A percentile compares a stretch with the other conserved stretches of the same genome.
phyloP scores from a whole-genome alignment of 2,888 invertebrate genomes.

The Coronaproctus castanopsis region DNA sequence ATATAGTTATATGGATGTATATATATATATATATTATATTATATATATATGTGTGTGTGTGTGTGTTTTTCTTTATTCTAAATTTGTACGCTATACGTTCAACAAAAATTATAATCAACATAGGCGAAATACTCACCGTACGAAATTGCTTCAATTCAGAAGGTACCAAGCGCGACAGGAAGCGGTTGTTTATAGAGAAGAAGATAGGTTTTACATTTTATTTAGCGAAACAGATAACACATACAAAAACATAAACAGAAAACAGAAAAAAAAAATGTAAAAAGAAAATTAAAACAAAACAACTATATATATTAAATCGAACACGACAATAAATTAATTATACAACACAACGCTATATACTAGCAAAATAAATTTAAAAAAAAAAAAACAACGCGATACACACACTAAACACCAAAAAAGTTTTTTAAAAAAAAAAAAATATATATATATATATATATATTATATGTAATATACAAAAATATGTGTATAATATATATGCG shows the following conservation, averaged over 20 bases:
- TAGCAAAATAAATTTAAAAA: neutral
- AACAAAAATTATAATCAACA: too few relatives aligned
- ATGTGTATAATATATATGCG: too few relatives aligned
- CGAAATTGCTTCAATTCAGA: constrained; percentile 9
- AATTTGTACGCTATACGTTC: too few relatives aligned
- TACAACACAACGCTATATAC: too few relatives aligned
- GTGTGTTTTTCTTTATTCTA: too few relatives aligned
- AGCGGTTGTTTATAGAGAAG: constrained; percentile 4
- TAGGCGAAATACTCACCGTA: constrained; percentile 10
- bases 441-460: too few relatives aligned
- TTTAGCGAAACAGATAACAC: constrained; percentile 13
- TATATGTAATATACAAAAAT: too few relatives aligned
- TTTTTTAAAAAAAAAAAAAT: neutral
- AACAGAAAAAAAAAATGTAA: constrained; percentile 11
- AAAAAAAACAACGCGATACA: neutral
- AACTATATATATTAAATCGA: too few relatives aligned
- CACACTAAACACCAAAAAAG: neutral
- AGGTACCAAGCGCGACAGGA: neutral
- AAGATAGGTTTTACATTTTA: neutral
- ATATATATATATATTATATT: neutral
- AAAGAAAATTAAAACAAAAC: too few relatives aligned
- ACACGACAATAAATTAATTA: too few relatives aligned
- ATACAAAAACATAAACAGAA: constrained; percentile 13
- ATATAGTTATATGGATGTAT: neutral
- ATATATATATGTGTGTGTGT: too few relatives aligned